Conservation (phyloP, 2,888 invertebrate species). For the Pseudococcus jackbeardsleyi region DNA sequence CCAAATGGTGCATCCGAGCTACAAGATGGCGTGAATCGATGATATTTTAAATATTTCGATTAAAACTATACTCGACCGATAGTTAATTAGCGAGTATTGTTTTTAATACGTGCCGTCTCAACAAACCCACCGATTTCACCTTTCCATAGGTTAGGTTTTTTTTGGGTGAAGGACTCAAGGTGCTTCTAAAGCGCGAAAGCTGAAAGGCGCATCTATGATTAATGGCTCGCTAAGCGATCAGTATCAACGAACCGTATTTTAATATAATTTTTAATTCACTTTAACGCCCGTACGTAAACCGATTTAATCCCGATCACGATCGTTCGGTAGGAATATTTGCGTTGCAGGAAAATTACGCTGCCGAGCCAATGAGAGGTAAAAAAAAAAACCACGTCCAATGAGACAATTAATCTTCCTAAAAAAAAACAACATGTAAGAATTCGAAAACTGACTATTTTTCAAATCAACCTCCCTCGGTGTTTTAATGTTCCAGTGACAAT, state of each 20-base stretch:
- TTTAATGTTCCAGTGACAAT: constrained; percentile 22
- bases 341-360: background rate
- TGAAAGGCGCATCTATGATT: constrained; percentile 47
- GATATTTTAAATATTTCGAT: constrained; percentile 35
- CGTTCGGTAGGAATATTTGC: constrained; percentile 37
- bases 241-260: constrained; percentile 21
- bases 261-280: constrained; percentile 50
- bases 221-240: constrained; percentile 38
- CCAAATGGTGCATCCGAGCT: background rate
- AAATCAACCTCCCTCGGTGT: constrained; percentile 46
- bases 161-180: background rate
- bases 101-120: constrained; percentile 6
- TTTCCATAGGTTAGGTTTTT: background rate
- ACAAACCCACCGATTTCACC: constrained; percentile 33
- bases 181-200: constrained; percentile 48
- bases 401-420: constrained; percentile 38
- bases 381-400: constrained; percentile 6
- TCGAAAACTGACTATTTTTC: background rate
- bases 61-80: constrained; percentile 9
- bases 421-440: background rate
- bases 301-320: constrained; percentile 50
- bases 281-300: constrained; percentile 32
- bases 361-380: background rate
- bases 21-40: constrained; percentile 24
- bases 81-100: constrained; percentile 54